A percentile compares a stretch with the other conserved stretches of the same genome.
phyloP scores from a whole-genome alignment of 2,888 invertebrate species.

The Tipula confusa region DNA sequence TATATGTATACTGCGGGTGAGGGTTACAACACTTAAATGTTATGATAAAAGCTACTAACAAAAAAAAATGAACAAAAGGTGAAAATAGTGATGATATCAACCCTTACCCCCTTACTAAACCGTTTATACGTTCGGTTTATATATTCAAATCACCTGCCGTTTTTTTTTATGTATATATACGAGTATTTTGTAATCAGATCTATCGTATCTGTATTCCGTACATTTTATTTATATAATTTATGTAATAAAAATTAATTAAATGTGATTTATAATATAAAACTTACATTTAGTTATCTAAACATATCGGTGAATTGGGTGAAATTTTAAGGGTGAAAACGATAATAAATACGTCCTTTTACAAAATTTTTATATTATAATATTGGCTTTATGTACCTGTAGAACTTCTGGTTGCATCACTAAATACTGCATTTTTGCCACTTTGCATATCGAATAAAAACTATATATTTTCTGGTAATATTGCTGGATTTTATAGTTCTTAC shows the following conservation, averaged over 20 bases:
- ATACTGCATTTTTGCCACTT: no score
- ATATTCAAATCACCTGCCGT: neutral
- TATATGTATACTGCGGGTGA: neutral
- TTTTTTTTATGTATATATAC: neutral
- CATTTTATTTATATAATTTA: neutral
- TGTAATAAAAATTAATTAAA: conserved; percentile 8
- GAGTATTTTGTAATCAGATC: neutral
- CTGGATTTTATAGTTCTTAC: no score
- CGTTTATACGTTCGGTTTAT: neutral
- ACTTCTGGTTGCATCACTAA: neutral
- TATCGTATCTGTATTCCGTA: neutral
- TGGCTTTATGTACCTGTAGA: neutral
- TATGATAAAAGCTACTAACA: neutral
- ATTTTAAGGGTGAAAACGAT: neutral
- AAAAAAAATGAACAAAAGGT: neutral
- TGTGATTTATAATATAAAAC: neutral
- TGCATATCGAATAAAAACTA: no score
- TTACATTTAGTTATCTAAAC: neutral
- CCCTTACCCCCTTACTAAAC: neutral
- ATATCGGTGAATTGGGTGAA: neutral
- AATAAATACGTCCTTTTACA: neutral
- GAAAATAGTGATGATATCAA: conserved; percentile 20
- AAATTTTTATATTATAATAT: no score
- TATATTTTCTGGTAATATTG: no score
- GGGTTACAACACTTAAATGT: neutral